These are phyloP conservation scores for Chrysolina americana DNA, from an alignment of 2,888 invertebrate species.

Conservation along the genomic window DNA sequence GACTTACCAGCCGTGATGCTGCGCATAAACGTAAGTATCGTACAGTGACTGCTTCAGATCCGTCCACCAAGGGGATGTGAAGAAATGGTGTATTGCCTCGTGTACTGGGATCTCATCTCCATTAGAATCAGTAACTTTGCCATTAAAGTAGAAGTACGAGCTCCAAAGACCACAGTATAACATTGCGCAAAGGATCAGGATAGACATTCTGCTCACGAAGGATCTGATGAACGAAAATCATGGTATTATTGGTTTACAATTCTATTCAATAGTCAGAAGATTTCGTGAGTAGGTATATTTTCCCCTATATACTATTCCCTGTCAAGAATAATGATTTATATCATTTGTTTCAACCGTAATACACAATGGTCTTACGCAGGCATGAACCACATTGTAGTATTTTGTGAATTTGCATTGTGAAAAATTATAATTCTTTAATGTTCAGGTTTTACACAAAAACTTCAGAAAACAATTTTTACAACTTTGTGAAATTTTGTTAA, in stretches of 20 bases:
- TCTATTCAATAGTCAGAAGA: too few relatives aligned
- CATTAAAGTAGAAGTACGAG: constrained; percentile 90
- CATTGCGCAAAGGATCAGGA: constrained; percentile 76
- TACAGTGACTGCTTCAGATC: constrained; percentile 82
- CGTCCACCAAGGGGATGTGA: constrained; percentile 92
- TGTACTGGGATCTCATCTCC: constrained; percentile 91
- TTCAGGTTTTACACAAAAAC: too few relatives aligned
- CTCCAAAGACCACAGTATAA: constrained; percentile 83
- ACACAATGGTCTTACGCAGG: too few relatives aligned
- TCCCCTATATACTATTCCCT: too few relatives aligned
- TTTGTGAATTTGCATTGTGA: too few relatives aligned
- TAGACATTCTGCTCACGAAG: constrained; percentile 70
- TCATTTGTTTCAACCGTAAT: too few relatives aligned
- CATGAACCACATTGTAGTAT: too few relatives aligned
- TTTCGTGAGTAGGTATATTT: too few relatives aligned
- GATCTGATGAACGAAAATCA: constrained; percentile 49
- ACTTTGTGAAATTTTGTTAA: too few relatives aligned
- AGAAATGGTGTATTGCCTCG: constrained; percentile 90
- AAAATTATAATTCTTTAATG: too few relatives aligned
- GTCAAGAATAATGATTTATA: too few relatives aligned
- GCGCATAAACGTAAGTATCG: constrained; percentile 84
- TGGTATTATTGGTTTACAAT: neutral
- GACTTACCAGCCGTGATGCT: constrained; percentile 86
- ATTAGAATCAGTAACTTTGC: constrained; percentile 81
- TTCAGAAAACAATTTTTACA: too few relatives aligned